phyloP scores from a whole-genome alignment of 2,888 invertebrate genomes.

The Spatulosminthurus flaviceps region DNA sequence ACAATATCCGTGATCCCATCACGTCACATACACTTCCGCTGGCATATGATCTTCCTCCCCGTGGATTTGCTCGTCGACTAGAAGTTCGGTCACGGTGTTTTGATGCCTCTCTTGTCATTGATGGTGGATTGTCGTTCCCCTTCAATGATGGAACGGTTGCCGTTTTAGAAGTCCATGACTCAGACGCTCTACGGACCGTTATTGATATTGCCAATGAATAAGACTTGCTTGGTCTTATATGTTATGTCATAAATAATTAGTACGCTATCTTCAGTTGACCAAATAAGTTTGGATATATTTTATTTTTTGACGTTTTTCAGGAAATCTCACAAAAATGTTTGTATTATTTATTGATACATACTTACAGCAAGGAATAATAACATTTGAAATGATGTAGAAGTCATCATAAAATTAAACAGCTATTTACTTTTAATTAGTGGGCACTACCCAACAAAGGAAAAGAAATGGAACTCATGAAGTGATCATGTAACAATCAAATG shows the following conservation, averaged over 20 bases:
- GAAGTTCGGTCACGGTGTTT: conserved; percentile 87
- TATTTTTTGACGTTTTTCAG: conserved; percentile 4
- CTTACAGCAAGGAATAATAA: neutral
- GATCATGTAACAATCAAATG: neutral
- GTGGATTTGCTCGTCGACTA: conserved; percentile 80
- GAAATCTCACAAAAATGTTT: conserved; percentile 12
- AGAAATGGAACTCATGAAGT: neutral
- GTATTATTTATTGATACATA: neutral
- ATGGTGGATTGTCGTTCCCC: conserved; percentile 91
- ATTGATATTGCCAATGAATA: neutral
- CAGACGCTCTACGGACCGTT: conserved; percentile 85
- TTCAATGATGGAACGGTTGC: conserved; percentile 95
- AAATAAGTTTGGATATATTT: conserved; percentile 6
- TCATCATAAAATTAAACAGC: neutral
- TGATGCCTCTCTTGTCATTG: conserved; percentile 91
- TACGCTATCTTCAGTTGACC: too few species aligned
- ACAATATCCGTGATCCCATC: conserved; percentile 92
- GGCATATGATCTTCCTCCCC: conserved; percentile 75
- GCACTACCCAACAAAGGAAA: neutral
- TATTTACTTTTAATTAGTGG: neutral
- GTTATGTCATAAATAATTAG: neutral
- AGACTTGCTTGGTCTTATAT: neutral
- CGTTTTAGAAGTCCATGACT: conserved; percentile 81
- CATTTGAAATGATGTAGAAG: neutral
- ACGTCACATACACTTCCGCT: conserved; percentile 85